Evolutionary conservation across 2,888 invertebrate species (phyloP), one percentile per base, ranked within the genome.

Genomic region (Cordylochernes scorpioides): DNA sequence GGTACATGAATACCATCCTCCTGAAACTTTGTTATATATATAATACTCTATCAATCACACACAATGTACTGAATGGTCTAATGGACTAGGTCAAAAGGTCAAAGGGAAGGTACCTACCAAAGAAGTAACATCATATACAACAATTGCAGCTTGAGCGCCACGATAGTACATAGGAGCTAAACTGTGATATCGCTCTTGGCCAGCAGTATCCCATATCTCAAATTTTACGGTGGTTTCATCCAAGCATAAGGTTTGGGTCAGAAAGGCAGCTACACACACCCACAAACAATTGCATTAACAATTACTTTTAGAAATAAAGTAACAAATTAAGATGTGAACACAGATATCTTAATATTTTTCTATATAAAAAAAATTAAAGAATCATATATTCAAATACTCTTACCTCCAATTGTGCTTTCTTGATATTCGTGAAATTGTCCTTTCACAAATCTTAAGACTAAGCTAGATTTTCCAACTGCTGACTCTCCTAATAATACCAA

Each of bases 401-500:
- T 37, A 37, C 37, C 61, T 40, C 61, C 61, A 38, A 61, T 97
- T 52, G 97, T 99, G 63, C 91, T 91, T 62, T 99, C 97, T 62
- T 97, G 97, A 57, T 88, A 99, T 61, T 99, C 97, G 60, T 99
- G 94, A 60, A 99, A 99, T 63, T 97, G 97, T 44, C 97, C 97
- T 63, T 99, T 99, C 46, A 97, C 97, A 62, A 97, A 97, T 53
- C 97, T 71, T 50, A 99, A 65, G 43, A 97, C 97, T 54, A 97
- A 66, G 59, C 91, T 91, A 31, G 94, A 97, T 62, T 99, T 97
- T 43, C 97, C 97, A 43, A 97, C 97, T 31, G 97, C 94, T 40
- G 91, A 91, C 63, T 97, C 97, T 29, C 97, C 97, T 44, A 99
- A 64, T 44, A 97, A 64, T 45, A 97, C 97, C 61, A 97, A 64